These are phyloP conservation scores for Gobiocypris rarus DNA, from an alignment of 2,113 vertebrate species.

Conservation along the genomic window DNA sequence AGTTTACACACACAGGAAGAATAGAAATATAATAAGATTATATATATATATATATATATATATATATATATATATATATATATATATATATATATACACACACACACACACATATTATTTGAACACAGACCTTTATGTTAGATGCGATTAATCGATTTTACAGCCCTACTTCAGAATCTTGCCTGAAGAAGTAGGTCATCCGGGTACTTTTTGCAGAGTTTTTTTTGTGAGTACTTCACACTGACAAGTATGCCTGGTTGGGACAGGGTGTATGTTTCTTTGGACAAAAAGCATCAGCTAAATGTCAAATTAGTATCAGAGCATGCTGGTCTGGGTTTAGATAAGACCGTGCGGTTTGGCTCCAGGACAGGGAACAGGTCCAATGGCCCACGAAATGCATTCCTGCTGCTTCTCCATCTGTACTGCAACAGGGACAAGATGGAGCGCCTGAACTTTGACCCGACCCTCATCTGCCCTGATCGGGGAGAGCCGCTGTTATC, in stretches of 20 bases:
- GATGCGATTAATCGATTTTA: too few species aligned
- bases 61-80: too few species aligned
- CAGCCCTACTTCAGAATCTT: too few species aligned
- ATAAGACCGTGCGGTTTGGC: slow-evolving; percentile 13
- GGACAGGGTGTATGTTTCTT: neutral
- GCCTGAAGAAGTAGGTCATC: too few species aligned
- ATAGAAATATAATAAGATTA: too few species aligned
- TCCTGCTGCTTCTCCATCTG: slow-evolving; percentile 53
- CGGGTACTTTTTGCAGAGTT: too few species aligned
- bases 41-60: too few species aligned
- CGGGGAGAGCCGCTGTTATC: neutral
- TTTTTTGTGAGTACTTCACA: too few species aligned
- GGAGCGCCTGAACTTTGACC: slow-evolving; percentile 44
- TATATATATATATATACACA: too few species aligned
- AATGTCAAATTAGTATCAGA: slow-evolving; percentile 16
- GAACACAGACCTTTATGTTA: too few species aligned
- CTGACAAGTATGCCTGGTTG: neutral
- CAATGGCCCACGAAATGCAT: slow-evolving; percentile 43
- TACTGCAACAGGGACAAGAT: slow-evolving; percentile 43
- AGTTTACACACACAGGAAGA: too few species aligned
- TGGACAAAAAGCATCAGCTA: neutral
- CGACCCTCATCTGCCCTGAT: slow-evolving; percentile 31
- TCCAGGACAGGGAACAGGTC: slow-evolving; percentile 39
- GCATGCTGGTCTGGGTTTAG: slow-evolving; percentile 9
- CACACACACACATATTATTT: too few species aligned